Evolutionary conservation across 2,113 vertebrate species (phyloP).

Genomic region (Mesoclemmys tuberculata): DNA sequence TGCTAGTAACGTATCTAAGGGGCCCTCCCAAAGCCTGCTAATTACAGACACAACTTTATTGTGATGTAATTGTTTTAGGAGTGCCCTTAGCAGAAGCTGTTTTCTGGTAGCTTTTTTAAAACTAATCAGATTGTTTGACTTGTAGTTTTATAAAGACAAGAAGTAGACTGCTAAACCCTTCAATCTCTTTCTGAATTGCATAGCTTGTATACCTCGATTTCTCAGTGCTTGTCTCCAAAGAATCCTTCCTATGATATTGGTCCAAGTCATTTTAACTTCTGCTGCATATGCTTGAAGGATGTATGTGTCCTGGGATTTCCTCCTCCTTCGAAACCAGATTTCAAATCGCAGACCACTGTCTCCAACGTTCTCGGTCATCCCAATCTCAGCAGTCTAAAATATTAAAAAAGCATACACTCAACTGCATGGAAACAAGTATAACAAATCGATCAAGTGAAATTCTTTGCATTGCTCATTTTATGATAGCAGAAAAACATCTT

Average conservation of each 20-base stretch:
- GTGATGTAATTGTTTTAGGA: neutral
- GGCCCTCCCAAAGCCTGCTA: neutral
- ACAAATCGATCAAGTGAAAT: neutral
- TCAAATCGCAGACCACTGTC: constrained; percentile 87
- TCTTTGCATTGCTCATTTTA: neutral
- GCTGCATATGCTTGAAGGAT: constrained; percentile 83
- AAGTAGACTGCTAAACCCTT: neutral
- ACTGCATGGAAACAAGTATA: neutral
- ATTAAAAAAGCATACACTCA: neutral
- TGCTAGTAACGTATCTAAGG: neutral
- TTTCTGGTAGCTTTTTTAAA: neutral
- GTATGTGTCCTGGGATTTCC: constrained; percentile 86
- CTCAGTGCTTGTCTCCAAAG: constrained; percentile 88
- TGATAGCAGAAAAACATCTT: neutral
- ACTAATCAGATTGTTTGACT: neutral
- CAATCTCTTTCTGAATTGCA: neutral
- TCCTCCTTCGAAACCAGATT: constrained; percentile 87
- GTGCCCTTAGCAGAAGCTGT: neutral
- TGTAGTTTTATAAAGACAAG: neutral
- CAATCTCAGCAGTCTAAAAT: constrained; percentile 85
- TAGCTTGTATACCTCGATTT: constrained; percentile 79
- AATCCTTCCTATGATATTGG: constrained; percentile 83
- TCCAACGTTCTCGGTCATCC: constrained; percentile 87
- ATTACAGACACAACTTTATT: neutral
- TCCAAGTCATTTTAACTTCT: constrained; percentile 85